Percentiles rank a stretch among this genome's conserved stretches.
phyloP scores from a whole-genome alignment of 37 sponge, comb jelly and placozoan species.

The Lycopodina hypogea region DNA sequence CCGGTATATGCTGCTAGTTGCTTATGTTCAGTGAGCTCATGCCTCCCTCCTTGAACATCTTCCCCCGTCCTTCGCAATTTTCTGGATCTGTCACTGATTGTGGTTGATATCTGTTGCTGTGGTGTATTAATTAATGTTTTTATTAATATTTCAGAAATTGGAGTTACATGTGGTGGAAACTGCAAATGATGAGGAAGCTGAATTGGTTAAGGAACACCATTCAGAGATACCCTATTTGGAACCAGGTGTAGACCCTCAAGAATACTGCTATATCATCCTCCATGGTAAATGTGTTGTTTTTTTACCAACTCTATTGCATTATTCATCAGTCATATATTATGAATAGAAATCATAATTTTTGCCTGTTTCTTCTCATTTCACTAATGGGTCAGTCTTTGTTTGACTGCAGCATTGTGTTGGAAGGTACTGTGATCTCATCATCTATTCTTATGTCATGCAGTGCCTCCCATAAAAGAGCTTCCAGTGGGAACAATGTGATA shows the following conservation, averaged over 20 bases:
- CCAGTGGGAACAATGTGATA: neutral
- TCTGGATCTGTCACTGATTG: too few species aligned
- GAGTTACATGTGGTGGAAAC: neutral
- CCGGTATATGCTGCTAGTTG: too few species aligned
- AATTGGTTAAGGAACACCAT: neutral
- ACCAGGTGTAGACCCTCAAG: neutral
- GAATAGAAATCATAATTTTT: neutral
- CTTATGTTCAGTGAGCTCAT: too few species aligned
- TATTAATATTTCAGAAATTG: conserved; percentile 3
- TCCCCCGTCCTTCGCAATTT: too few species aligned
- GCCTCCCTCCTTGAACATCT: too few species aligned
- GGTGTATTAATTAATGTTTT: too few species aligned
- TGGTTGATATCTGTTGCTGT: too few species aligned
- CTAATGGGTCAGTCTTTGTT: too few species aligned
- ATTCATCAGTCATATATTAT: neutral
- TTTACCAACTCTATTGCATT: neutral
- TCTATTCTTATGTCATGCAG: too few species aligned
- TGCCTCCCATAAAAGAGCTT: neutral
- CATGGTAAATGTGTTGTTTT: neutral
- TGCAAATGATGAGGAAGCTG: neutral
- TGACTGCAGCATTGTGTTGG: too few species aligned
- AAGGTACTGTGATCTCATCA: too few species aligned
- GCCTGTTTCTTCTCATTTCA: too few species aligned
- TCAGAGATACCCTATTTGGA: neutral
- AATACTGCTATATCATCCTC: conserved; percentile 6